Conservation (phyloP, 2,888 invertebrate species). For the Tetragonisca angustula region DNA sequence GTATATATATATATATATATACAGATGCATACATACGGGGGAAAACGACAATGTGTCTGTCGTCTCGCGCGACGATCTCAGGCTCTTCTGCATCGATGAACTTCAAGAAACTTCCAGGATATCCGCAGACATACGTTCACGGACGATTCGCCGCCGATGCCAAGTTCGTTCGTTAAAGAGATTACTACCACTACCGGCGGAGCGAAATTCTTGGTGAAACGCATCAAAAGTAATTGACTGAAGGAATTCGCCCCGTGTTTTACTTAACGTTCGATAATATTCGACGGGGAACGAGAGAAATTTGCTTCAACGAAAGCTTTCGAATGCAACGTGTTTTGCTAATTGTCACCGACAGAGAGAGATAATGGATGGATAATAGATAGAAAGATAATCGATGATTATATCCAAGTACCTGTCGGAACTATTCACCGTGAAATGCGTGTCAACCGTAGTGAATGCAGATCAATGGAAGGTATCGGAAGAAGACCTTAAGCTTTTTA, state of each 20-base stretch:
- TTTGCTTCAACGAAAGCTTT: neutral
- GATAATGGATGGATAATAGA: too few species aligned
- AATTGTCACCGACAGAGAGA: neutral
- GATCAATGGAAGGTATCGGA: slow-evolving; percentile 48
- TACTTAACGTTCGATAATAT: neutral
- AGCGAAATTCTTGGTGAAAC: slow-evolving; percentile 26
- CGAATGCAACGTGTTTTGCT: too few species aligned
- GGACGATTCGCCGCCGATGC: neutral
- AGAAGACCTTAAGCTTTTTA: slow-evolving; percentile 39
- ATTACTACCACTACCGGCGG: slow-evolving; percentile 7
- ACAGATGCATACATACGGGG: too few species aligned
- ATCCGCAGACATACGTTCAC: slow-evolving; percentile 22
- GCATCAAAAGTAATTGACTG: slow-evolving; percentile 28
- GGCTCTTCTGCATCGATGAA: slow-evolving; percentile 42
- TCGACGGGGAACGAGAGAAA: neutral
- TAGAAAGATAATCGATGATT: slow-evolving; percentile 50
- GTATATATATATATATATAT: too few species aligned
- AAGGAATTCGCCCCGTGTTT: neutral
- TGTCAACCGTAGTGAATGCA: slow-evolving; percentile 45
- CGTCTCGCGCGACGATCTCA: slow-evolving; percentile 34
- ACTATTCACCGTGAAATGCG: slow-evolving; percentile 48
- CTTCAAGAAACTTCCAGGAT: slow-evolving; percentile 37
- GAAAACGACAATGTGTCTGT: neutral
- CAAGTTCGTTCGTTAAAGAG: slow-evolving; percentile 58
- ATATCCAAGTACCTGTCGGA: slow-evolving; percentile 45